Percentiles rank a stretch among this genome's conserved stretches.
phyloP scores from a whole-genome alignment of 2,797 vertebrate genomes.

The Simalia tracyae region DNA sequence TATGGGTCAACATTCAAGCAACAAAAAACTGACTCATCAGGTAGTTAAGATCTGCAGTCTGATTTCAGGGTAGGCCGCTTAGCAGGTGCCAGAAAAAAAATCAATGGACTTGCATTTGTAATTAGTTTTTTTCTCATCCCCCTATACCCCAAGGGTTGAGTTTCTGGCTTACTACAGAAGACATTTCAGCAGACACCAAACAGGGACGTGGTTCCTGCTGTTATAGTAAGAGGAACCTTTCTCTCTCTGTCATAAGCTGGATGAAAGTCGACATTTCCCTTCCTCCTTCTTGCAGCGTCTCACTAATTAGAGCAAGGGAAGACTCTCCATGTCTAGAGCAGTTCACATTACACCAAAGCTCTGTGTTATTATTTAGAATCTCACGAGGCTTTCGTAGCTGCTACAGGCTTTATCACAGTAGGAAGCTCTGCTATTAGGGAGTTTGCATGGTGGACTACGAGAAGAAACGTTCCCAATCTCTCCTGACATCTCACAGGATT shows the following conservation, averaged over 20 bases:
- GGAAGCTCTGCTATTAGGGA: neutral
- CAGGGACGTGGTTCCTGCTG: slow-evolving; percentile 39
- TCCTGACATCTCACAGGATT: neutral
- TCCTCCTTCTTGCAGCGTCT: neutral
- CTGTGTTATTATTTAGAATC: neutral
- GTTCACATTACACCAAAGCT: neutral
- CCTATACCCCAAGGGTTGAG: neutral
- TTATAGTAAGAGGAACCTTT: neutral
- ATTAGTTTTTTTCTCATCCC: neutral
- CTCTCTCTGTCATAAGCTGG: neutral
- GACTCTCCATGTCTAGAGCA: neutral
- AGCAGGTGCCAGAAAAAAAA: neutral
- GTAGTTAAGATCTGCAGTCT: neutral
- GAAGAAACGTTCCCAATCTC: neutral
- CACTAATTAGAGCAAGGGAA: neutral
- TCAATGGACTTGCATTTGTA: rapidly evolving
- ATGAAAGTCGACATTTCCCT: neutral
- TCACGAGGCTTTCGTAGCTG: neutral
- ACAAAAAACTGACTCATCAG: slow-evolving; percentile 23
- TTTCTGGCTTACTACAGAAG: slow-evolving; percentile 9
- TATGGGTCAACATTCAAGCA: slow-evolving; percentile 21
- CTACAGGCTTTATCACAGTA: rapidly evolving
- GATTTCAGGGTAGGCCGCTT: neutral
- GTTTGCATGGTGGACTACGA: neutral
- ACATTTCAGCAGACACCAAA: slow-evolving; percentile 38